phyloP scores from a whole-genome alignment of 2,113 vertebrate genomes.

The Probosciger aterrimus region DNA sequence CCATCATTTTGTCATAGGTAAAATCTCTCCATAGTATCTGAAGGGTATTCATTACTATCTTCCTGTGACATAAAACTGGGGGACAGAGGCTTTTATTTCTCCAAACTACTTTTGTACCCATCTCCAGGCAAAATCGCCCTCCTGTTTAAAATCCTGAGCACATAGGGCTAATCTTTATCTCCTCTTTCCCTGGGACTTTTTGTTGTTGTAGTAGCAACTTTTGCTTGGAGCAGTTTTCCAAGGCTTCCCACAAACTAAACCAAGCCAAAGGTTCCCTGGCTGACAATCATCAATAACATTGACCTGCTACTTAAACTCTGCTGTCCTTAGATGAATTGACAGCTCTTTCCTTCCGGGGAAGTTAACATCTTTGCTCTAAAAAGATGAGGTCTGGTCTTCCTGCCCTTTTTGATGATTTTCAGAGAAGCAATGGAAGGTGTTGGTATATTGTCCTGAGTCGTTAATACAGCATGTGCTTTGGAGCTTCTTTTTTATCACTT shows the following conservation, averaged over 20 bases:
- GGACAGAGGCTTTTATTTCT: neutral
- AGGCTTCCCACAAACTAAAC: neutral
- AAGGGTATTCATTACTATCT: neutral
- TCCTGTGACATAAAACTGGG: neutral
- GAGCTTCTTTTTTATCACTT: neutral
- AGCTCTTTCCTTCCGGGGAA: neutral
- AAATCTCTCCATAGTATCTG: neutral
- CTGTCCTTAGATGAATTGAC: neutral
- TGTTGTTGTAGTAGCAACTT: neutral
- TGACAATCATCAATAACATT: neutral
- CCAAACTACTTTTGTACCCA: neutral
- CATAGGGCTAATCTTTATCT: neutral
- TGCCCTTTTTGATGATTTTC: neutral
- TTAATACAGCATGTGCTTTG: neutral
- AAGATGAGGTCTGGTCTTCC: neutral
- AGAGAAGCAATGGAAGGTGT: neutral
- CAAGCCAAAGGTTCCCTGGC: constrained; percentile 2
- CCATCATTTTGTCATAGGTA: neutral
- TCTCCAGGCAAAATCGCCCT: neutral
- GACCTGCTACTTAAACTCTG: neutral
- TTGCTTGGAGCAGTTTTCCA: neutral
- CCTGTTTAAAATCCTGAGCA: neutral
- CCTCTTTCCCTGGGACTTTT: neutral
- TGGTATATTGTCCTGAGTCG: neutral
- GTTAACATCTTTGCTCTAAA: neutral